phyloP scores from a whole-genome alignment of 2,888 invertebrate genomes.

The Noctua pronuba region DNA sequence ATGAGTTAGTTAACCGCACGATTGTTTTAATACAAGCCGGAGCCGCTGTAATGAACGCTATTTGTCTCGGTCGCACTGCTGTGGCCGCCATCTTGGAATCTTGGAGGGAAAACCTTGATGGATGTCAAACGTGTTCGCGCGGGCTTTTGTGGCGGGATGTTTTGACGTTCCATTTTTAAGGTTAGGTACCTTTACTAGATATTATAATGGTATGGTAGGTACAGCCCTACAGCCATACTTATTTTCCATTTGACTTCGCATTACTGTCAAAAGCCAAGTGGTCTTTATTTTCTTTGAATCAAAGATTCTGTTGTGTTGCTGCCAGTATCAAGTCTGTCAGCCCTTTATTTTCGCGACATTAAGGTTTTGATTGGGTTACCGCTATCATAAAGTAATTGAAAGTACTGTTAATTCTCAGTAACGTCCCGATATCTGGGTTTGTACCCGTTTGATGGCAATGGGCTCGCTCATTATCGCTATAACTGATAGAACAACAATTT shows the following conservation, averaged over 20 bases:
- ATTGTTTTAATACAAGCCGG: conserved; percentile 74
- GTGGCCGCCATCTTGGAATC: conserved; percentile 63
- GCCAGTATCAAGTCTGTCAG: not conserved
- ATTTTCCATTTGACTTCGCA: not conserved
- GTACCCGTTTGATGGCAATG: not conserved
- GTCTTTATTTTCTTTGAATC: not conserved
- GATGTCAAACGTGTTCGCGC: conserved; percentile 41
- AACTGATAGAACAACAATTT: not conserved
- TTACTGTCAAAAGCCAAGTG: not conserved
- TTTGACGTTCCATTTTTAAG: conserved; percentile 6
- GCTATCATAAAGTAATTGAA: not conserved
- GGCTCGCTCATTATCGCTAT: not conserved
- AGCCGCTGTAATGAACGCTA: conserved; percentile 66
- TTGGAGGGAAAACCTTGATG: conserved; percentile 61
- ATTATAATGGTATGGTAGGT: not conserved
- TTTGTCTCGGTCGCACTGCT: conserved; percentile 65
- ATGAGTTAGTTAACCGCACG: conserved; percentile 75
- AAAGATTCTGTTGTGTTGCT: not conserved
- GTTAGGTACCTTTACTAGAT: not conserved
- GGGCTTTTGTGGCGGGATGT: conserved; percentile 18
- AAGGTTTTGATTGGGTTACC: not conserved
- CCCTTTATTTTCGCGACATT: not conserved
- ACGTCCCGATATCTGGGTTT: not conserved
- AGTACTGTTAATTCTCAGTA: not conserved
- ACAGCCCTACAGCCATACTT: not conserved